These are phyloP conservation scores for Teleiodes luculella DNA, from an alignment of 2,888 invertebrate genomes.

Conservation along the genomic window DNA sequence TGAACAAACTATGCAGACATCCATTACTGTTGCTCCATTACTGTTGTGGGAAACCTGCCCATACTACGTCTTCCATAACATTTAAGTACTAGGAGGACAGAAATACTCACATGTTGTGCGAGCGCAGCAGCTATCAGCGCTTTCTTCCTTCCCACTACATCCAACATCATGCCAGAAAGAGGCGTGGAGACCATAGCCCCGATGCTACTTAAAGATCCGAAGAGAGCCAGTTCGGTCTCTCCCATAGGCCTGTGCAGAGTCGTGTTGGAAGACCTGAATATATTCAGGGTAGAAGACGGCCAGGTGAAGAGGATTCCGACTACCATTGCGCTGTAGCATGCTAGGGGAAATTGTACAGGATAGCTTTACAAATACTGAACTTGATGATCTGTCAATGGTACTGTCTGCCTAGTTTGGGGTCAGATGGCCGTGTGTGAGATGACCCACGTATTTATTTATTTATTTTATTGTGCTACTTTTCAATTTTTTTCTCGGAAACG, in stretches of 20 bases:
- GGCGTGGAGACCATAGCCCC: constrained; percentile 49
- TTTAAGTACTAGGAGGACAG: not conserved
- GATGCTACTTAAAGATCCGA: constrained; percentile 52
- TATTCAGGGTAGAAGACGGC: constrained; percentile 51
- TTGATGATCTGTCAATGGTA: not conserved
- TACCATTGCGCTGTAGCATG: constrained; percentile 44
- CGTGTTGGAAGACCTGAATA: constrained; percentile 52
- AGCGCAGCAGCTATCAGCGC: constrained; percentile 35
- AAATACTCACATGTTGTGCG: constrained; percentile 42
- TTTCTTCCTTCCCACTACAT: constrained; percentile 48
- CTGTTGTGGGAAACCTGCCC: too few relatives aligned
- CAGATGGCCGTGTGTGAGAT: too few relatives aligned
- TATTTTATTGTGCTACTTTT: not conserved
- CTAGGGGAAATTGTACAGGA: constrained; percentile 27
- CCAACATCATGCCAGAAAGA: constrained; percentile 37
- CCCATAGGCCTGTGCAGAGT: constrained; percentile 53
- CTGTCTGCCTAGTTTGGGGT: too few relatives aligned
- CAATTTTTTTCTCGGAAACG: too few relatives aligned
- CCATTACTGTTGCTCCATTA: too few relatives aligned
- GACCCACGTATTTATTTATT: too few relatives aligned
- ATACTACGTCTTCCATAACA: too few relatives aligned
- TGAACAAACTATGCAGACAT: too few relatives aligned
- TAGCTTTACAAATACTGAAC: not conserved
- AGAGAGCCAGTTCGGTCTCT: constrained; percentile 43
- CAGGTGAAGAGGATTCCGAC: constrained; percentile 53